phyloP scores from a whole-genome alignment of 2,113 vertebrate genomes.

The Lepisosteus oculatus region DNA sequence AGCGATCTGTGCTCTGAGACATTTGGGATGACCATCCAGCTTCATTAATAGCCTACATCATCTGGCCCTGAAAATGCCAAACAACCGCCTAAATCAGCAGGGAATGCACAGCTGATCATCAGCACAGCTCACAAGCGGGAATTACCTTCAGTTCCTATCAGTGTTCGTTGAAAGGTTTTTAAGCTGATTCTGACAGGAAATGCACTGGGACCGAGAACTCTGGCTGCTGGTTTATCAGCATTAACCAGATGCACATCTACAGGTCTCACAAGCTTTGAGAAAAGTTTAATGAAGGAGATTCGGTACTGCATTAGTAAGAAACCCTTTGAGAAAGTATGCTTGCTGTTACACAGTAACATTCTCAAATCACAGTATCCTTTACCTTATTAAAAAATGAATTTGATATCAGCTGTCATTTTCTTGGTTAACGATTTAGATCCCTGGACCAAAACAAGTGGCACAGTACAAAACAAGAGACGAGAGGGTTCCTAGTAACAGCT shows the following conservation, averaged over 20 bases:
- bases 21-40: conserved; percentile 31
- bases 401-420: no score
- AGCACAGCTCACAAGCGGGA: neutral
- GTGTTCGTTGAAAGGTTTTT: neutral
- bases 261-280: neutral
- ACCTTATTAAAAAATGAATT: no score
- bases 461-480: no score
- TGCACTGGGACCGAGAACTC: neutral
- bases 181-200: neutral
- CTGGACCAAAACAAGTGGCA: no score
- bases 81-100: neutral
- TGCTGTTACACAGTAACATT: no score
- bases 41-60: conserved; percentile 16
- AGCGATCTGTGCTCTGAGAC: conserved; percentile 34
- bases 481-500: no score
- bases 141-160: conserved; percentile 23
- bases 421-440: no score
- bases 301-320: neutral
- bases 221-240: neutral
- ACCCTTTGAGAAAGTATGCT: no score
- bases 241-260: neutral
- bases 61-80: conserved; percentile 3
- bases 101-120: conserved; percentile 3
- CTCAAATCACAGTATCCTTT: no score
- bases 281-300: neutral